These are phyloP conservation scores for Porites divaricata DNA, from an alignment of 92 coral and sea anemone species.

Conservation along the genomic window DNA sequence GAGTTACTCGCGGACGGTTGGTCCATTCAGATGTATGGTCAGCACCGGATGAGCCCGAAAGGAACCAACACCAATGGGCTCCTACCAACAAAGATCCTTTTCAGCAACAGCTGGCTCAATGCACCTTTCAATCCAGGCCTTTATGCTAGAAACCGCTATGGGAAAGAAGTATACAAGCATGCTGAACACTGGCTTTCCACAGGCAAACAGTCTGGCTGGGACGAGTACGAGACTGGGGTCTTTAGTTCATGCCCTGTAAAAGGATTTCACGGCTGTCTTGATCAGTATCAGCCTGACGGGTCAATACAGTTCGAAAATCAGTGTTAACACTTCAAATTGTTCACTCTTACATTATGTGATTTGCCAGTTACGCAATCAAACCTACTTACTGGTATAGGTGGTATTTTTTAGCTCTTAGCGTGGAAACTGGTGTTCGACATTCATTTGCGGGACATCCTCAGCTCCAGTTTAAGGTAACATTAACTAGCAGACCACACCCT, in stretches of 20 bases:
- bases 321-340: slow-evolving; percentile 13
- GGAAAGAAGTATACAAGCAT: slow-evolving; percentile 73
- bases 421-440: no score
- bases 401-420: no score
- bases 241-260: slow-evolving; percentile 71
- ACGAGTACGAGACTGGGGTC: slow-evolving; percentile 58
- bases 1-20: slow-evolving; percentile 86
- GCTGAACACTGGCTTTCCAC: slow-evolving; percentile 90
- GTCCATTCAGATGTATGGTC: slow-evolving; percentile 91
- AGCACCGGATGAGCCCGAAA: slow-evolving; percentile 82
- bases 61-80: slow-evolving; percentile 51
- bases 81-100: slow-evolving; percentile 71
- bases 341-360: background rate
- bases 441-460: no score
- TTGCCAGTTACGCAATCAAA: no score
- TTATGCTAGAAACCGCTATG: slow-evolving; percentile 81
- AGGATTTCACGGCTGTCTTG: slow-evolving; percentile 87
- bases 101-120: slow-evolving; percentile 82
- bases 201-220: slow-evolving; percentile 83
- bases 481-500: no score
- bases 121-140: slow-evolving; percentile 86
- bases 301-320: slow-evolving; percentile 83
- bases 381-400: no score
- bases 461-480: no score
- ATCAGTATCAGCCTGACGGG: slow-evolving; percentile 81